phyloP scores from a whole-genome alignment of 2,888 invertebrate species.

The Scaptomyza caliginosa region DNA sequence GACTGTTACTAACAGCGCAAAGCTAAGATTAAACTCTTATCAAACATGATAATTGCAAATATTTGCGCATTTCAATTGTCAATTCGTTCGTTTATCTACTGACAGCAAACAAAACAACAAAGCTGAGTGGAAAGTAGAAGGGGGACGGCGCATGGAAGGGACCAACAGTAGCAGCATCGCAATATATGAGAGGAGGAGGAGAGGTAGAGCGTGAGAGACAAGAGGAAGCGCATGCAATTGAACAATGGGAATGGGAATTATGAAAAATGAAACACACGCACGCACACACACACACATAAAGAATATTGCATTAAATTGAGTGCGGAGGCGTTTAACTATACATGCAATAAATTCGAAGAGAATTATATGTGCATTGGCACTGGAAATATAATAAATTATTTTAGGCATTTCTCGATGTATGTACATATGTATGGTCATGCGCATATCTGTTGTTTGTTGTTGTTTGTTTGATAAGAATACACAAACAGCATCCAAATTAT shows the following conservation, averaged over 20 bases:
- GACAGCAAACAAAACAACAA: not conserved
- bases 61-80: not conserved
- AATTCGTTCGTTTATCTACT: not conserved
- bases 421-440: conserved; percentile 40
- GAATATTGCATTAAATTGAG: conserved; percentile 16
- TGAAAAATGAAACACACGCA: not conserved
- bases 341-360: conserved; percentile 42
- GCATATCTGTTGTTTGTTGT: conserved; percentile 49
- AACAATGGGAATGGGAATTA: conserved; percentile 36
- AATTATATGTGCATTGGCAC: conserved; percentile 22
- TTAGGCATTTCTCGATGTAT: not conserved
- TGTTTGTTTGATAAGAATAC: conserved; percentile 36
- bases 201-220: no score
- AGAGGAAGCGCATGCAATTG: conserved; percentile 20
- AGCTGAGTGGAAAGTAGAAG: not conserved
- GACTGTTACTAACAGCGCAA: not conserved
- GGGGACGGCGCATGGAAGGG: not conserved
- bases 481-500: conserved; percentile 16
- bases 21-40: not conserved
- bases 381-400: not conserved
- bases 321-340: not conserved
- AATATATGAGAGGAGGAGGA: conserved; percentile 23
- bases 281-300: not conserved
- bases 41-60: not conserved
- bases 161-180: not conserved